A percentile compares a stretch with the other conserved stretches of the same genome.
These are phyloP conservation scores for Conus betulinus DNA, from an alignment of 1,140 invertebrate species.

Conservation along the genomic window DNA sequence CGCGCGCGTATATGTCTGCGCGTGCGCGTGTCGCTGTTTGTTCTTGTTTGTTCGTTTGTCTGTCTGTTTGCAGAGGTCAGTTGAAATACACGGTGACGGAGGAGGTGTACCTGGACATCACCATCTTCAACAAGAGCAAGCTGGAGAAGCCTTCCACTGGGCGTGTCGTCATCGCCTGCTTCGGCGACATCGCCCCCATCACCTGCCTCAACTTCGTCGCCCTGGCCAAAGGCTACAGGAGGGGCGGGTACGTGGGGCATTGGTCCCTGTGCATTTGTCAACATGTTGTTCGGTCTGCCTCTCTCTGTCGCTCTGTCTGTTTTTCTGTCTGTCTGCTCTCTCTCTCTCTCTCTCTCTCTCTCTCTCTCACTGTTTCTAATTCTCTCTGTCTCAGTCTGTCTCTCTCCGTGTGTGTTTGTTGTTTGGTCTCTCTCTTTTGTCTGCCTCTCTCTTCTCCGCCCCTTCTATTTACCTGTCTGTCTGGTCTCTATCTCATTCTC, in stretches of 20 bases:
- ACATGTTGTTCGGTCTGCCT: neutral
- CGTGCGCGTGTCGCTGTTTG: too few species aligned
- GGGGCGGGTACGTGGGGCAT: slow-evolving; percentile 52
- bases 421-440: neutral
- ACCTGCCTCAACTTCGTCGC: slow-evolving; percentile 74
- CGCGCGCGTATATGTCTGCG: neutral
- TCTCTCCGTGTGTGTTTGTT: too few species aligned
- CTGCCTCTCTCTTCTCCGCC: neutral
- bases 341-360: too few species aligned
- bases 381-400: neutral
- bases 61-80: neutral
- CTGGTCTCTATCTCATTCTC: rapidly evolving
- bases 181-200: slow-evolving; percentile 74
- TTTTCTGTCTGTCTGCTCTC: neutral
- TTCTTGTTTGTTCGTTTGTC: too few species aligned
- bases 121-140: slow-evolving; percentile 55
- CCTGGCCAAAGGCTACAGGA: slow-evolving; percentile 70
- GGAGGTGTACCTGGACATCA: slow-evolving; percentile 69
- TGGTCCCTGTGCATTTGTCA: neutral
- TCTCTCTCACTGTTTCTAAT: neutral
- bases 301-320: neutral
- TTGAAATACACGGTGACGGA: slow-evolving; percentile 66
- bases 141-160: slow-evolving; percentile 58
- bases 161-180: slow-evolving; percentile 68
- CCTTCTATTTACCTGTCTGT: neutral